Conservation (phyloP, 2,888 invertebrate species). For the Cheilosia scutellata region DNA sequence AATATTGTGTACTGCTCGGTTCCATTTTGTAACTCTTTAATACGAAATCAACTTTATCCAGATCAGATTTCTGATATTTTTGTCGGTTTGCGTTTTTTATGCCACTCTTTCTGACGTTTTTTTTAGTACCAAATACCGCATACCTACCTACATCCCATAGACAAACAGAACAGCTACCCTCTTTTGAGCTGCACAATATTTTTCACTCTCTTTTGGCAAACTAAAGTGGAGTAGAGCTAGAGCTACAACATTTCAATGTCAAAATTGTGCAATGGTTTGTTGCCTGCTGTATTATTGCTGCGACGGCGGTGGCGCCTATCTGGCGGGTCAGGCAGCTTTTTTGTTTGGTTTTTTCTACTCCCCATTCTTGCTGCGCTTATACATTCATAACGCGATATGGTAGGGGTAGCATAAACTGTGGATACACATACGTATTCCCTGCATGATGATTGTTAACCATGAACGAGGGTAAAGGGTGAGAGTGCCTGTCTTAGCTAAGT, state of each 20-base stretch:
- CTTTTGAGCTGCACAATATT: not conserved
- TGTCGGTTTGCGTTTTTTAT: no score
- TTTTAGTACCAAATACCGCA: no score
- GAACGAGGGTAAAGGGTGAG: not conserved
- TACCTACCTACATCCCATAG: no score
- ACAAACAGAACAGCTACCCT: constrained; percentile 3
- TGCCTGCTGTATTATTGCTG: constrained; percentile 34
- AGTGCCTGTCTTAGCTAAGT: constrained; percentile 42
- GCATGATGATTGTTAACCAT: constrained; percentile 40
- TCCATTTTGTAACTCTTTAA: no score
- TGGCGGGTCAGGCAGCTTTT: not conserved
- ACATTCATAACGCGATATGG: constrained; percentile 20
- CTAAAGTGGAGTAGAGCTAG: not conserved
- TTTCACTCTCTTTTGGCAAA: constrained; percentile 1
- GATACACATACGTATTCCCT: constrained; percentile 22
- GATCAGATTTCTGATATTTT: no score
- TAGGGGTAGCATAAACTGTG: constrained; percentile 16
- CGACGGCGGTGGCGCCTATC: constrained; percentile 37
- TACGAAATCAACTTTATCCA: no score
- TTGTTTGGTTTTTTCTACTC: not conserved
- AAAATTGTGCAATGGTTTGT: constrained; percentile 38
- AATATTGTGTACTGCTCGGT: no score
- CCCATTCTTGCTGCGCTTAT: constrained; percentile 6
- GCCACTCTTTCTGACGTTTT: no score
- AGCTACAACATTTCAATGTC: constrained; percentile 48